These are phyloP conservation scores for Eristalis pertinax DNA, from an alignment of 2,888 invertebrate genomes.

Conservation along the genomic window DNA sequence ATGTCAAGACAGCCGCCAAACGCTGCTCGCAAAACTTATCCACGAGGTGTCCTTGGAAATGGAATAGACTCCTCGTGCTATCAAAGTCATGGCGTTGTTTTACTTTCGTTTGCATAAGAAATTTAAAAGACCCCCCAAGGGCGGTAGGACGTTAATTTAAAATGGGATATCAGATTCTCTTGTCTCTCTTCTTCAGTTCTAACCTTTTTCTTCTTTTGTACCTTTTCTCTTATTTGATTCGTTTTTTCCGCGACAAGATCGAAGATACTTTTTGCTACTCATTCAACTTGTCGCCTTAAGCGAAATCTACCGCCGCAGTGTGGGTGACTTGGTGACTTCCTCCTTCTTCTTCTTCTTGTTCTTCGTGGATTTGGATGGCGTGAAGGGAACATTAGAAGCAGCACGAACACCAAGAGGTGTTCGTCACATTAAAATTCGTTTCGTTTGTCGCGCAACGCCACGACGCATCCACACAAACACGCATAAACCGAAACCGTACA, in stretches of 20 bases:
- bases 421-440: slow-evolving; percentile 71
- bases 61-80: slow-evolving; percentile 52
- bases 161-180: slow-evolving; percentile 66
- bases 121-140: slow-evolving; percentile 63
- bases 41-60: slow-evolving; percentile 42
- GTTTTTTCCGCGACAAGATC: slow-evolving; percentile 59
- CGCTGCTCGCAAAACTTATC: slow-evolving; percentile 40
- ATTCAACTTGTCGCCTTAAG: slow-evolving; percentile 63
- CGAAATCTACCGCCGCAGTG: neutral
- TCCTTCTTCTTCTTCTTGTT: too few relatives aligned
- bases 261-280: slow-evolving; percentile 62
- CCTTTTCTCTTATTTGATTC: slow-evolving; percentile 57
- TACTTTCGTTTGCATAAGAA: slow-evolving; percentile 68
- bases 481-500: neutral
- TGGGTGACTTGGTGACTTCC: too few relatives aligned
- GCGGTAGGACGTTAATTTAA: slow-evolving; percentile 67
- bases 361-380: neutral
- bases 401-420: slow-evolving; percentile 21
- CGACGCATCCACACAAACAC: slow-evolving; percentile 21
- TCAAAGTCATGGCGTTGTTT: slow-evolving; percentile 20
- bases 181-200: slow-evolving; percentile 26
- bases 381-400: neutral
- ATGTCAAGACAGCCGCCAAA: slow-evolving; percentile 50
- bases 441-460: slow-evolving; percentile 58
- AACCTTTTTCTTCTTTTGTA: slow-evolving; percentile 30